Conservation (phyloP, 2,797 vertebrate species). For the Amblyraja radiata region DNA sequence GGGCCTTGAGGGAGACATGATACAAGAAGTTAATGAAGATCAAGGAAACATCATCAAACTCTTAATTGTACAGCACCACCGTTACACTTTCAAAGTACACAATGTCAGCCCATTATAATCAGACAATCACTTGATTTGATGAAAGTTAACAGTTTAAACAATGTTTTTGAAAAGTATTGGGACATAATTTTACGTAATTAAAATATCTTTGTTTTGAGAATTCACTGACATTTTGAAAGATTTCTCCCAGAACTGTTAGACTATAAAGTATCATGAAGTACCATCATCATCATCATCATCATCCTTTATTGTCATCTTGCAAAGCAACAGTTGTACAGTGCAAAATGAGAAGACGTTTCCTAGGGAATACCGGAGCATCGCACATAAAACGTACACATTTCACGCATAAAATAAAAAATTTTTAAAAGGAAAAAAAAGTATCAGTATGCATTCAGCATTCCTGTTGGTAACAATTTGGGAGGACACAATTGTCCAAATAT, state of each 20-base stretch:
- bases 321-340: too few relatives aligned
- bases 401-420: too few relatives aligned
- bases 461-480: background rate
- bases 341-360: too few relatives aligned
- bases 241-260: background rate
- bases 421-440: too few relatives aligned
- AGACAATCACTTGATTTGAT: background rate
- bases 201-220: background rate
- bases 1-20: conserved; percentile 59
- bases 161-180: background rate
- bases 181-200: too few relatives aligned
- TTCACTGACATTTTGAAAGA: background rate
- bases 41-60: background rate
- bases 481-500: background rate
- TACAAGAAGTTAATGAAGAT: background rate
- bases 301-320: too few relatives aligned
- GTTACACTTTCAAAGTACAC: background rate
- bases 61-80: background rate
- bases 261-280: background rate
- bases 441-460: background rate
- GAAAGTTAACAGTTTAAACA: background rate
- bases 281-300: too few relatives aligned
- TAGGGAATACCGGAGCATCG: too few relatives aligned
- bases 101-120: background rate
- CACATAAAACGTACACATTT: too few relatives aligned